Evolutionary conservation across 2,113 vertebrate species (phyloP).

Genomic region (Entomyzon cyanotis): DNA sequence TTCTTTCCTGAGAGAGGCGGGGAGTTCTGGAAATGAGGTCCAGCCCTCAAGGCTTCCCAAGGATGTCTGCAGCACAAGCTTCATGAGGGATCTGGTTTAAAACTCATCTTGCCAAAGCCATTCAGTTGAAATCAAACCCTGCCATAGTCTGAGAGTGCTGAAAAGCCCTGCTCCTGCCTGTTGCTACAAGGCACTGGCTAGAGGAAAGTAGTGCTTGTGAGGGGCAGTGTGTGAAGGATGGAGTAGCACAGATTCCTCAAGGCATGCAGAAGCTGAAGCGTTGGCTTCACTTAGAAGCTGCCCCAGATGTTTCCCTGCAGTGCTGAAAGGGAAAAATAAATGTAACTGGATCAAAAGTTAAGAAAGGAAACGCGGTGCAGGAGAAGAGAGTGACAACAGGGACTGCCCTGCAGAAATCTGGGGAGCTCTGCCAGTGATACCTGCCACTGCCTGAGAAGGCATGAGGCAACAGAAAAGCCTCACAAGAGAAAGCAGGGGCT

Average conservation of each 20-base stretch:
- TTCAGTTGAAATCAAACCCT: not conserved
- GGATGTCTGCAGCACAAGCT: not conserved
- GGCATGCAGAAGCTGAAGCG: rapidly evolving
- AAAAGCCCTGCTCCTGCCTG: not conserved
- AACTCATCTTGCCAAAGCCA: not conserved
- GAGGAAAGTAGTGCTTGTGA: not conserved
- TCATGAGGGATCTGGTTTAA: rapidly evolving
- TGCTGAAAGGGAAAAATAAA: not conserved
- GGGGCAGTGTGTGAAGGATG: rapidly evolving
- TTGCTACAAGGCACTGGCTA: not conserved
- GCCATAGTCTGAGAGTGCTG: not conserved
- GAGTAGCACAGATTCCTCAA: not conserved
- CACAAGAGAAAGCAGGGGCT: not conserved
- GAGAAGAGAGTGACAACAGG: not conserved
- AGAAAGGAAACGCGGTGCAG: not conserved
- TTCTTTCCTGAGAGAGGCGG: rapidly evolving
- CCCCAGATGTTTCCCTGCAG: not conserved
- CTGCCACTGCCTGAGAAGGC: not conserved
- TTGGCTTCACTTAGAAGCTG: not conserved
- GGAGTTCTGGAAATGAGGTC: not conserved
- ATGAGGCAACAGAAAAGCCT: not conserved
- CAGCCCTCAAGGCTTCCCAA: not conserved
- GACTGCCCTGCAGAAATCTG: not conserved
- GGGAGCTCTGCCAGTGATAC: not conserved
- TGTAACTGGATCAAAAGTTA: not conserved